Base-by-base conservation (phyloP, 2,888 invertebrate genomes). In the Drosophila lacicola region DNA sequence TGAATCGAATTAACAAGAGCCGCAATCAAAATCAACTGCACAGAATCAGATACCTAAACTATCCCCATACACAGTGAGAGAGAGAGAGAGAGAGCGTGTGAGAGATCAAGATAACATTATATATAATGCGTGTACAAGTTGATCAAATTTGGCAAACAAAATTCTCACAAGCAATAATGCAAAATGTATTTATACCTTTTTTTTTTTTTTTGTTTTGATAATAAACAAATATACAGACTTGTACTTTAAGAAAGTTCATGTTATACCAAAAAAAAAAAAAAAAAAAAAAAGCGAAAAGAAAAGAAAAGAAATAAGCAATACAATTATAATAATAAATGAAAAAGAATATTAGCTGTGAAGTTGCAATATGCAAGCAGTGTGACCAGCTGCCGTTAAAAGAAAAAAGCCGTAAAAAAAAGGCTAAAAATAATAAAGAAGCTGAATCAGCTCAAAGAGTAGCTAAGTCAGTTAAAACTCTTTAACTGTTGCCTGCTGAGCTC, bases 101-200 rank as follows among this genome's bases (percentile, higher is more conserved):
- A 64, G 44, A 74, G 71, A 78, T 74, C 91, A 87, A 90, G 90
- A 90, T 88, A 76, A 90, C 91, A 91, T 91, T 91, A 91, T 91
- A 91, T 91, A 91, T 91, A 91, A 91, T 91, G 92, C 92, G 91
- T 91, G 92, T 91, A 90, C 90, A 90, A 85, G 86, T 82, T 78
- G 70, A 74, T 67, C 54, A 49, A 75, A 53, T 53, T 75, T 81
- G 71, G 76, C 72, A 57, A 76, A 79, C 68, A 74, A 69, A 74
- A 69, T 63, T 69, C 51, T 57, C 54, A 54, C 62, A 63, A 70
- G 63, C 50, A 17, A 54, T 2, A 51, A 72, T 25, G 34, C 42
- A 65, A 62, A 45, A 62, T 61, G 55, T 42, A 65, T 63, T 45
- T 63, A 50, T 29, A 8, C 17, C 25, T 4, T 44, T 36, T 11